Percentiles rank a stretch among this genome's conserved stretches.
Conservation (phyloP, 2,113 vertebrate genomes). For the Zosterops hypoxanthus region DNA sequence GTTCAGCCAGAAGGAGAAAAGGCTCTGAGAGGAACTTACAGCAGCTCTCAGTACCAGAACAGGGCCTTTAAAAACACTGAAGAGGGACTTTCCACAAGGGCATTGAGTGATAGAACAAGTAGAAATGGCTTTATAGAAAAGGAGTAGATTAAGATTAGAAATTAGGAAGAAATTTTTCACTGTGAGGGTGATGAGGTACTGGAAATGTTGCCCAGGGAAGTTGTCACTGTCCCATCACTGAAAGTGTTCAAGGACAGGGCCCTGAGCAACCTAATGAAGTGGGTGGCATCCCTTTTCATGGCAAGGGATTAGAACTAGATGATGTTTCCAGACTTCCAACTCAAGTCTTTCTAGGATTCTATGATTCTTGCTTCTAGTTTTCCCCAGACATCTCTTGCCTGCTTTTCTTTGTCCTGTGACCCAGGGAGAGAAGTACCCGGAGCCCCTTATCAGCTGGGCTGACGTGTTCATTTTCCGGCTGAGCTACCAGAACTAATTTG, state of each 20-base stretch:
- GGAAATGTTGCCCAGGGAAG: background rate
- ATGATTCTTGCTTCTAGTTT: background rate
- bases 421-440: background rate
- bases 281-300: background rate
- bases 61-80: background rate
- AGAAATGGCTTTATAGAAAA: background rate
- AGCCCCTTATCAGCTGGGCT: background rate
- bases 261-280: background rate
- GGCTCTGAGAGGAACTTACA: background rate
- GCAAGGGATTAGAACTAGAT: fast-evolving
- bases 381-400: background rate
- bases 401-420: background rate
- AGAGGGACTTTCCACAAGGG: background rate
- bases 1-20: background rate
- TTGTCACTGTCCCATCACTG: background rate
- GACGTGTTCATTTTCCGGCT: background rate
- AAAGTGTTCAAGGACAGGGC: background rate
- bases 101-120: background rate
- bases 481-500: background rate
- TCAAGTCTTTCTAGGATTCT: background rate
- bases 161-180: background rate
- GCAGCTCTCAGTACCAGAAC: background rate
- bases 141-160: background rate
- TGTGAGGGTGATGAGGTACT: background rate
- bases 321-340: background rate